Evolutionary conservation across 2,888 invertebrate species (phyloP), one percentile per base, ranked within the genome.

Genomic region (Rambutsinella grinnellia): DNA sequence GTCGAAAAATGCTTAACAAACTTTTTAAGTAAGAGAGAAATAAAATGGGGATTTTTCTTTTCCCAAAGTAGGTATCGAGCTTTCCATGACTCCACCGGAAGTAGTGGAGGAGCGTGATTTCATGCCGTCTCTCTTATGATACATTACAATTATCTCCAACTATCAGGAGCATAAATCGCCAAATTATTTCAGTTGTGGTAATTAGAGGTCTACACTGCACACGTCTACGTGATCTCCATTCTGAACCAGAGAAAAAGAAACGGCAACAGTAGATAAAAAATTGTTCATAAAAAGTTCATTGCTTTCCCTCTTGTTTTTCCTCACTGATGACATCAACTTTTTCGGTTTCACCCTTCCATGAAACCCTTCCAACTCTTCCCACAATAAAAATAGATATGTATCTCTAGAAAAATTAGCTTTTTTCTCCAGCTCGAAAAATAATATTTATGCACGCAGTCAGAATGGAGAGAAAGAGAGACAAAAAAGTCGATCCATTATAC

Each of bases 191-290:
- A 44, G 49, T 60, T 44, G 26, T 69, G 60, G 65, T 65, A 71
- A 65, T 71, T 65, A 71, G 71, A 71, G 71, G 71, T 51, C 71
- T 71, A 46, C 62, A n/a, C 1, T 17, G 62, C 70, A 57, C 57
- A 65, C 71, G 57, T 36, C 57, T 65, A 71, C 71, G 71, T 71
- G 71, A 63, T 71, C 63, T 21, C 63, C 56, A 71, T 71, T 65
- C 60, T 58, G 58, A 71, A 57, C 56, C 47, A 17, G 44, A 61
- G 8, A 46, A 57, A 24, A 65, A n/a, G n/a, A n/a, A n/a, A 57
- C 65, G 71, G 65, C 71, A 58, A 63, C 46, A 65, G 65, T 71
- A 71, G 65, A 71, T n/a, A n/a, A n/a, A n/a, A n/a, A n/a, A n/a
- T n/a, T n/a, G n/a, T 71, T 51, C 53, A 57, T 28, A 17, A 62